Conservation (phyloP, 2,797 vertebrate species). For the Lacerta bilineata region DNA sequence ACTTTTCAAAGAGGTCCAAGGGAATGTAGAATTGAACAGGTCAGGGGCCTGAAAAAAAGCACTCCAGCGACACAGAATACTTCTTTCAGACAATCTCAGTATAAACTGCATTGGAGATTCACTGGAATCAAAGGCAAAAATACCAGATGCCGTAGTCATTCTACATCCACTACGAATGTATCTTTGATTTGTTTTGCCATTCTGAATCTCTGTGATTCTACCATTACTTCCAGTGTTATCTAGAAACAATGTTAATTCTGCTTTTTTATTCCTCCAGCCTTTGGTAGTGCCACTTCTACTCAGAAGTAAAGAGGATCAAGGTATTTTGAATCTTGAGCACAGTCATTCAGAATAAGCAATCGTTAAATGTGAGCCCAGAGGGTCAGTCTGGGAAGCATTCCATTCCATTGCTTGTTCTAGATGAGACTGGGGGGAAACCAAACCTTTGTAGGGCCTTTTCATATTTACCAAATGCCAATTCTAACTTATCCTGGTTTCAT, state of each 20-base stretch:
- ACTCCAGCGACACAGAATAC: neutral
- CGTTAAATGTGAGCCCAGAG: neutral
- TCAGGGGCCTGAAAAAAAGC: neutral
- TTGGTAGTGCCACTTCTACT: neutral
- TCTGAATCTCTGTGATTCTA: conserved; percentile 43
- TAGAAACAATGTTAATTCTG: neutral
- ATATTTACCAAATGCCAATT: neutral
- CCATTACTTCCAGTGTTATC: conserved; percentile 17
- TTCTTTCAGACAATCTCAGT: conserved; percentile 1
- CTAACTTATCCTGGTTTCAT: conserved; percentile 1
- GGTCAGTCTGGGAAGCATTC: neutral
- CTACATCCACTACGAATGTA: neutral
- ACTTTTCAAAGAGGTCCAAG: conserved; percentile 35
- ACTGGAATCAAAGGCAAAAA: neutral
- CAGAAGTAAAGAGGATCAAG: neutral
- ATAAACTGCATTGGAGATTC: neutral
- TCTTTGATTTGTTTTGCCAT: neutral
- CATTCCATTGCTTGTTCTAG: neutral
- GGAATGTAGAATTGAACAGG: neutral
- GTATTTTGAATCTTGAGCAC: neutral
- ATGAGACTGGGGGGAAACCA: neutral
- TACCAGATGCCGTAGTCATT: neutral
- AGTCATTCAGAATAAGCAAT: neutral
- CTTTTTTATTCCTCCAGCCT: neutral
- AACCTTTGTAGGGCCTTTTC: neutral